A percentile compares a stretch with the other conserved stretches of the same genome.
phyloP scores from a whole-genome alignment of 2,113 vertebrate genomes.

The Rhinogobius similis region DNA sequence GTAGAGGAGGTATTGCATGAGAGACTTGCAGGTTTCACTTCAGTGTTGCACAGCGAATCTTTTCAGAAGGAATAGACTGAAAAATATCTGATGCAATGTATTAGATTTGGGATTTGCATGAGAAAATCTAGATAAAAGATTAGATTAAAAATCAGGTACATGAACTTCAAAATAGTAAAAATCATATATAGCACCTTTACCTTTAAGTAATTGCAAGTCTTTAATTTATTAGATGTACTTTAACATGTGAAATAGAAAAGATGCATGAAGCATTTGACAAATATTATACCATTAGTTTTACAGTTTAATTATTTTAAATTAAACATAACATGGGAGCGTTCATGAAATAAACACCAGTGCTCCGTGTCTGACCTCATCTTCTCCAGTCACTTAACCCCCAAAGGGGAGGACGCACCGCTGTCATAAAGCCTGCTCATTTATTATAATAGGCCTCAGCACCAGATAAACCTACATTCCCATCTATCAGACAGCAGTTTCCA shows the following conservation, averaged over 20 bases:
- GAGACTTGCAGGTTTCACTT: too few relatives aligned
- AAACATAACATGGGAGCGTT: not conserved
- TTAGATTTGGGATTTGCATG: not conserved
- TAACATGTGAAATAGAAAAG: too few relatives aligned
- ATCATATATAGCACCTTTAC: too few relatives aligned
- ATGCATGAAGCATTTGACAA: too few relatives aligned
- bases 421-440: slow-evolving; percentile 28
- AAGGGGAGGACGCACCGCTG: slow-evolving; percentile 18
- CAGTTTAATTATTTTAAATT: not conserved
- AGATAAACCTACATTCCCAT: slow-evolving; percentile 32
- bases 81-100: not conserved
- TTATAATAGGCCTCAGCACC: slow-evolving; percentile 28
- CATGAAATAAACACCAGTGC: not conserved
- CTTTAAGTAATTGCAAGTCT: too few relatives aligned
- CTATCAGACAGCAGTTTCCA: slow-evolving; percentile 62
- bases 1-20: too few relatives aligned
- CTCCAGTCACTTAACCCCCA: not conserved
- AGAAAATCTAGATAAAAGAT: too few relatives aligned
- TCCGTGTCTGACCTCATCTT: too few relatives aligned
- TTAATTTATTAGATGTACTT: too few relatives aligned
- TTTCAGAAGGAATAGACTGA: not conserved
- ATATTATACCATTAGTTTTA: too few relatives aligned
- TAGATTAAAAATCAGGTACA: too few relatives aligned
- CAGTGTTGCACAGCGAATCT: not conserved
- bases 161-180: too few relatives aligned